These are phyloP conservation scores for Gallinago undulata DNA, from an alignment of 2,113 vertebrate genomes.

Conservation along the genomic window DNA sequence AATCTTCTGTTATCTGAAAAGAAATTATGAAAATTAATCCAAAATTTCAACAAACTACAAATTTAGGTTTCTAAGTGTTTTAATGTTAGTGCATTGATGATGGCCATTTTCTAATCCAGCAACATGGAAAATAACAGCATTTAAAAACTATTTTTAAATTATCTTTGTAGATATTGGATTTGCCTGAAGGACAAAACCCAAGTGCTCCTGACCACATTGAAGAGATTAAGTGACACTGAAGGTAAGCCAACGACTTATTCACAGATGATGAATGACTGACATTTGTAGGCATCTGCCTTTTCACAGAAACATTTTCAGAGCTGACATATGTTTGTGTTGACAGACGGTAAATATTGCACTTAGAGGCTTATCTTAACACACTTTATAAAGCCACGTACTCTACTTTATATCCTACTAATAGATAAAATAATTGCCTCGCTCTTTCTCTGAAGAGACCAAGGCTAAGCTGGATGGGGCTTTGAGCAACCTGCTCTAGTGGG, in stretches of 20 bases:
- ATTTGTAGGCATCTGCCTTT: background rate
- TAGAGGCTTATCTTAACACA: background rate
- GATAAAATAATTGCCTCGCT: background rate
- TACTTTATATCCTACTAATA: background rate
- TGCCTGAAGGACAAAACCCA: background rate
- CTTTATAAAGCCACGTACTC: background rate
- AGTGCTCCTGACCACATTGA: fast-evolving
- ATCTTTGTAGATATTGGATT: background rate
- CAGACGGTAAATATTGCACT: background rate
- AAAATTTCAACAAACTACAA: background rate
- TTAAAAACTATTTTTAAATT: background rate
- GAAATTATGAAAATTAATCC: background rate
- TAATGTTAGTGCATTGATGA: background rate
- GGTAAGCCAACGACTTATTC: background rate
- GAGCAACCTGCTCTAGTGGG: too few species aligned
- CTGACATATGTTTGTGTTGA: background rate
- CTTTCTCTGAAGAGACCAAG: background rate
- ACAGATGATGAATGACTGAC: background rate
- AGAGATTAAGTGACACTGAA: background rate
- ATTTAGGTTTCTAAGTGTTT: background rate
- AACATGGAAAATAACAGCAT: background rate
- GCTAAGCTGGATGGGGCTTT: too few species aligned
- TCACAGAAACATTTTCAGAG: background rate
- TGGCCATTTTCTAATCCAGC: background rate
- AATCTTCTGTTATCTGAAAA: conserved; percentile 92